These are phyloP conservation scores for Siniperca undulata DNA, from an alignment of 2,797 vertebrate species.

Conservation along the genomic window DNA sequence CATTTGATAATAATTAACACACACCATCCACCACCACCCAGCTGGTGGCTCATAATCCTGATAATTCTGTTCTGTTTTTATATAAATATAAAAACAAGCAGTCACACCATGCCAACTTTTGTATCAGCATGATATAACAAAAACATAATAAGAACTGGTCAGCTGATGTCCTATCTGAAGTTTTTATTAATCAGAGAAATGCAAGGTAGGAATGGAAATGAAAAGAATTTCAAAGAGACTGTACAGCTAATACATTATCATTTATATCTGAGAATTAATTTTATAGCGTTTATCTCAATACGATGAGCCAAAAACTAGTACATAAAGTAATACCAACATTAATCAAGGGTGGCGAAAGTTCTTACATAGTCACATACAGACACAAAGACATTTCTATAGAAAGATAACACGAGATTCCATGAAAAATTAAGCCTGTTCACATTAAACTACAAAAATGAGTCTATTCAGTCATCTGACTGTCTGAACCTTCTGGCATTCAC, in stretches of 20 bases:
- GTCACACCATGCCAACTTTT: constrained; percentile 7
- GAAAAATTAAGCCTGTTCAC: background rate
- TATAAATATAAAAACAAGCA: constrained; percentile 42
- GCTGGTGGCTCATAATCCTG: constrained; percentile 33
- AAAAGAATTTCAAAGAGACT: background rate
- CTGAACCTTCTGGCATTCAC: constrained; percentile 28
- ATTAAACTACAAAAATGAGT: constrained; percentile 2
- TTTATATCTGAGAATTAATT: background rate
- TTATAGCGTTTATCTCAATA: background rate
- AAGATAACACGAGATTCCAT: background rate
- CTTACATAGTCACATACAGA: constrained; percentile 6
- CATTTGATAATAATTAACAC: constrained; percentile 24
- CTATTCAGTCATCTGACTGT: constrained; percentile 18
- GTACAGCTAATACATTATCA: background rate
- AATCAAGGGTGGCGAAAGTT: constrained; percentile 5
- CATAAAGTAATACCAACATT: background rate
- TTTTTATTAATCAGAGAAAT: constrained; percentile 12
- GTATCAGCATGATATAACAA: constrained; percentile 3
- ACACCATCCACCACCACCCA: constrained; percentile 4
- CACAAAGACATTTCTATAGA: constrained; percentile 8
- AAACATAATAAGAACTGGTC: constrained; percentile 26
- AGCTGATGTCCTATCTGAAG: constrained; percentile 15
- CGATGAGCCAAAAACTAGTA: background rate
- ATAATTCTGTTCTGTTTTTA: constrained; percentile 31
- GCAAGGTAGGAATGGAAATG: background rate